Base-by-base conservation (phyloP, 1,140 invertebrate genomes). In the Psix sp. region DNA sequence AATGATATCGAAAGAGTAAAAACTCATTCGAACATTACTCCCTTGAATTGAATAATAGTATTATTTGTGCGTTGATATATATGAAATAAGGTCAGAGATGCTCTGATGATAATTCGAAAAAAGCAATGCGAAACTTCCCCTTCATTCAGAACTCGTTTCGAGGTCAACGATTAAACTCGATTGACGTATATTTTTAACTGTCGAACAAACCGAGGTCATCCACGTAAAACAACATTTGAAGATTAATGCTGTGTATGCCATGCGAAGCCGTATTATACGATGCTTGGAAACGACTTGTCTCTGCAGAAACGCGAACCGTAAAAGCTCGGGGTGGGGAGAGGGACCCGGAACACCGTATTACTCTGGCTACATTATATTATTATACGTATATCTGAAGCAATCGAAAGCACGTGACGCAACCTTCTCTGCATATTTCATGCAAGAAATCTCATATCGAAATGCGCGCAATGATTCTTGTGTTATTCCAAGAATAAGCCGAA, bases 401-500 rank as follows among this genome's bases (percentile, higher is more conserved):
- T 85, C 80, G 76, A 38, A 42, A 73, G 68, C 82, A 86, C 78
- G 79, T 86, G 84, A 80, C 82, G 84, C 77, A 74, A 43, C 9
- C 42, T 57, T 48, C 57, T 56, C 66, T 54, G 68, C 74, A 79
- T 75, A 76, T 78, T 73, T 65, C 66, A 45, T 62, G 36, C 65
- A 43, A 43, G 54, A 48, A 46, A 65, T 63, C 74, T 77, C 36
- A 63, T 74, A 77, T 71, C 74, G 67, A 60, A 76, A 65, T 59
- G 56, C 48, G 73, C 81, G 81, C 84, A n/a, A n/a, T 86, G 81
- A 82, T 86, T 86, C 77, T 80, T 81, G n/a, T n/a, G n/a, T n/a
- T n/a, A n/a, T n/a, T n/a, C n/a, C n/a, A n/a, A n/a, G n/a, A n/a
- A n/a, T n/a, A n/a, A n/a, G n/a, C n/a, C n/a, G n/a, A n/a, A n/a